Conservation (phyloP, 2,888 invertebrate genomes). For the Rhingia campestris region DNA sequence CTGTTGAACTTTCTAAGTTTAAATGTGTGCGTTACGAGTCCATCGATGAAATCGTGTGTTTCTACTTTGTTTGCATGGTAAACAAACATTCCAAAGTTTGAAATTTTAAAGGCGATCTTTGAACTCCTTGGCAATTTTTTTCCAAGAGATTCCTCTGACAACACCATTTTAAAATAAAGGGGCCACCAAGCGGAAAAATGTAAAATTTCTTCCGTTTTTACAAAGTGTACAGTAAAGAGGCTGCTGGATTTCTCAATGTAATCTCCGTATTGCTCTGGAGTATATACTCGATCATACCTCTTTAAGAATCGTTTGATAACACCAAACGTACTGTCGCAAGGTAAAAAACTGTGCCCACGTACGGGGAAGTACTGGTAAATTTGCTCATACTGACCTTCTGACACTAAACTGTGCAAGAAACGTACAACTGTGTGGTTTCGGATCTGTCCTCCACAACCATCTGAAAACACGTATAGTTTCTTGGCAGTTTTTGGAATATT, state of each 20-base stretch:
- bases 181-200: constrained; percentile 21
- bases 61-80: constrained; percentile 4
- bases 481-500: constrained; percentile 16
- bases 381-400: constrained; percentile 7
- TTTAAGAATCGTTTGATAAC: constrained; percentile 13
- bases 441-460: constrained; percentile 25
- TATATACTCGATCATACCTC: constrained; percentile 7
- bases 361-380: constrained; percentile 19
- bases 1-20: constrained; percentile 24
- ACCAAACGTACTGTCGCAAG: constrained; percentile 18
- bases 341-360: constrained; percentile 26
- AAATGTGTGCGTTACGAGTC: constrained; percentile 28
- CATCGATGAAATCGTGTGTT: constrained; percentile 30
- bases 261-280: constrained; percentile 13
- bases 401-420: constrained; percentile 28
- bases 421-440: constrained; percentile 18
- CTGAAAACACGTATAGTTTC: constrained; percentile 24
- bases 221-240: constrained; percentile 11
- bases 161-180: constrained; percentile 13
- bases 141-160: constrained; percentile 20
- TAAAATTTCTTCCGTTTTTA: constrained; percentile 20
- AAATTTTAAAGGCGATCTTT: constrained; percentile 8
- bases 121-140: constrained; percentile 13
- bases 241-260: constrained; percentile 13
- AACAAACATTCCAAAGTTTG: constrained; percentile 8